Base-by-base conservation (phyloP, 2,113 vertebrate genomes). In the Myrmecophaga tridactyla region DNA sequence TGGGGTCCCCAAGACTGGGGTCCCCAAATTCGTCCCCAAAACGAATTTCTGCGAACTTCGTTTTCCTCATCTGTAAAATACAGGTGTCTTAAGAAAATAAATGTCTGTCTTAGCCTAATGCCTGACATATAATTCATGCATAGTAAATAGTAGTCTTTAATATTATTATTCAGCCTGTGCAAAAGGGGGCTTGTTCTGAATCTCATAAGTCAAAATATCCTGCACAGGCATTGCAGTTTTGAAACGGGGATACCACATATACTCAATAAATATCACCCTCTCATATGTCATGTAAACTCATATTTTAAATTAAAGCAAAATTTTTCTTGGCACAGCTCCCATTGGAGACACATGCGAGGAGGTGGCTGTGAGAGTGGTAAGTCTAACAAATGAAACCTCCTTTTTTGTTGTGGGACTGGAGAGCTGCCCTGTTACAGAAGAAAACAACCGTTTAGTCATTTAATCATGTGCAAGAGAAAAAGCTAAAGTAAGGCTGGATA, bases 51-150 rank as follows among this genome's bases (percentile, higher is more conserved):
- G 4, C 48, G 70, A 85, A 69, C 7, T 36, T 85, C 82, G 12
- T 21, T 82, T 94, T 90, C 76, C 29, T 94, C 63, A 78, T 7
- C 34, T 46, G 43, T 73, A 86, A 96, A 58, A 83, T 36, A 58
- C 23, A 41, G 18, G 34, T 43, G 36, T 34, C 20, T 58, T 67
- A 34, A 67, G n/a, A 84, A 73, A 17, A 31, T 20, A 62, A n/a
- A n/a, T n/a, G n/a, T n/a, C n/a, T n/a, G n/a, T n/a, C 39, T 75
- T 43, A 48, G 4, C 81, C 76, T 31, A 39, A 56, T 58, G 36
- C 8, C 53, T 72, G 53, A 23, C 20, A 46, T 29, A 51, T 15
- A 6, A 2, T 15, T 58, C 76, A 46, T 46, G 56, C 53, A 87
- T 48, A 46, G 14, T 78, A 34, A 67, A 43, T 29, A 48, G 51